phyloP scores from a whole-genome alignment of 2,797 vertebrate genomes.

The Masticophis lateralis region DNA sequence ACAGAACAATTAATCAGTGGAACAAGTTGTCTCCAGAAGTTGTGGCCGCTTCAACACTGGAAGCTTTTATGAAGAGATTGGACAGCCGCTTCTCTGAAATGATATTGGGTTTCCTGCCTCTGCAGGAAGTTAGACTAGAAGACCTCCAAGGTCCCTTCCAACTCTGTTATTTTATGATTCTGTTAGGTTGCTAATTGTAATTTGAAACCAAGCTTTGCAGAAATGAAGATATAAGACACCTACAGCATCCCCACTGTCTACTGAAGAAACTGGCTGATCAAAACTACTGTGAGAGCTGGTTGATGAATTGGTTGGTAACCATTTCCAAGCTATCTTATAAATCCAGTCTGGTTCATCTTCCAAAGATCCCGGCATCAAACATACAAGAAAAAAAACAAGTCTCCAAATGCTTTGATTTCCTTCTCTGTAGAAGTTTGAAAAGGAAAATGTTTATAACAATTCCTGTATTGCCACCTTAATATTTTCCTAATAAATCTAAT shows the following conservation, averaged over 20 bases:
- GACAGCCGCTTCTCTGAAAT: too few relatives aligned
- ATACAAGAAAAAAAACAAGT: background rate
- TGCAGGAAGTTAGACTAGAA: background rate
- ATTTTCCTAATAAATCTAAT: background rate
- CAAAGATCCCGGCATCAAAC: background rate
- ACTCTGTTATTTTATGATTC: background rate
- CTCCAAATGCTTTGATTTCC: background rate
- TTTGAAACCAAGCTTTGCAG: background rate
- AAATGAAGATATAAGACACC: background rate
- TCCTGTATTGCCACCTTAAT: background rate
- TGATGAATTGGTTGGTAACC: background rate
- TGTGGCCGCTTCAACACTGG: too few relatives aligned
- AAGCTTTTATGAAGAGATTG: too few relatives aligned
- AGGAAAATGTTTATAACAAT: background rate
- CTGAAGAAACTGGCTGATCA: background rate
- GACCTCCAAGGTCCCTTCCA: background rate
- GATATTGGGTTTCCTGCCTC: too few relatives aligned
- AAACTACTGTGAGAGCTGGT: background rate
- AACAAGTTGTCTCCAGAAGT: too few relatives aligned
- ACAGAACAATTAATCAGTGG: too few relatives aligned
- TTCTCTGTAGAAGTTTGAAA: background rate
- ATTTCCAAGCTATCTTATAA: background rate
- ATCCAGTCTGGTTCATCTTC: background rate
- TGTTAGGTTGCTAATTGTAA: background rate
- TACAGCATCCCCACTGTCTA: background rate